Base-by-base conservation (phyloP, 2,797 vertebrate genomes). In the Synanceia verrucosa region DNA sequence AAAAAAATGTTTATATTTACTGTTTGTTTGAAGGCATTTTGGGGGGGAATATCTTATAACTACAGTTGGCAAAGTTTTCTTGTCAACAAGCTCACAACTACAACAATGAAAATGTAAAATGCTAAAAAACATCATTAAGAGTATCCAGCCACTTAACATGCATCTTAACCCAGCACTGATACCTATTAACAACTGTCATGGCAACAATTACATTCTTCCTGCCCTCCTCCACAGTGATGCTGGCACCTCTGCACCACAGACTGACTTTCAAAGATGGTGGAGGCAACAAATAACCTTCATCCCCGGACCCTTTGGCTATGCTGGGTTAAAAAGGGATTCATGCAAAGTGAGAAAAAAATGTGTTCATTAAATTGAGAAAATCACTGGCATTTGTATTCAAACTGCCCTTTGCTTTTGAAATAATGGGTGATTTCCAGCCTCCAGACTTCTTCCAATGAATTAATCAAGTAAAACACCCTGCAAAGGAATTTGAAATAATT, bases 401-500 rank as follows among this genome's bases (percentile, higher is more conserved):
- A 34, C 46, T 76, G 72, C 56, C 58, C 50, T 71, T 70, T 74
- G 41, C 66, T 39, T 81, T 52, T 26, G 26, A 59, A 78, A 71
- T 65, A 66, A 12, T 29, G 9, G 55, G 1, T 43, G n/a, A 24
- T 39, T 48, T 79, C 58, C 51, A 59, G 67, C 77, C 78, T 77
- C 11, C 1, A 2, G 75, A 63, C 37, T 43, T 33, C 29, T 60
- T 82, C 57, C n/a, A 67, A 65, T 65, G 78, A 21, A 82, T 79
- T 75, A 84, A 82, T 85, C 64, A 76, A 37, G 48, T 21, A 33
- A 68, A 83, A 64, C 31, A 74, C 79, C 21, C n/a, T 29, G 57
- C 61, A 58, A 59, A 51, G 24, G 52, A 58, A 57, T 76, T 57
- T 73, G 3, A 16, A 76, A 76, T 60, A 66, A 76, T 3, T 51